A percentile compares a stretch with the other conserved stretches of the same genome.
Conservation (phyloP, 2,113 vertebrate genomes). For the Amphilophus citrinellus region DNA sequence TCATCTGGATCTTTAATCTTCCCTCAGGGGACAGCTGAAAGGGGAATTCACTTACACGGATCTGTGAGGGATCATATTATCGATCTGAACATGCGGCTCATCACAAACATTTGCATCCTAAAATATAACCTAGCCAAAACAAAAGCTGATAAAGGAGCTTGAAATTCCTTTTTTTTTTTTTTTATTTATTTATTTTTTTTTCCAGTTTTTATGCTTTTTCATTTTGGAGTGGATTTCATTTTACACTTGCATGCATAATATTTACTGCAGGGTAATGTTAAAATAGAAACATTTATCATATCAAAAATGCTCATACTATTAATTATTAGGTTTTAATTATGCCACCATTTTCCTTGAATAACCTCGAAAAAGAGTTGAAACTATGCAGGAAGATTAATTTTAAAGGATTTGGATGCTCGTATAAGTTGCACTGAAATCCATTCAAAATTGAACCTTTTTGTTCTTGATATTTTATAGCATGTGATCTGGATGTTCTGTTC, state of each 20-base stretch:
- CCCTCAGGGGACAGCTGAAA: conserved; percentile 17
- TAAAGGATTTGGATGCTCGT: neutral
- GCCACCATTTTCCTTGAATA: too few species aligned
- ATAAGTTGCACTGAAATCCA: neutral
- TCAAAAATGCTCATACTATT: neutral
- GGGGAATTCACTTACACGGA: conserved; percentile 10
- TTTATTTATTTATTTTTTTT: too few species aligned
- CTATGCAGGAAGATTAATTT: neutral
- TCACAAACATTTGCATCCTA: neutral
- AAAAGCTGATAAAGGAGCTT: neutral
- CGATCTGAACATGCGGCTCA: neutral
- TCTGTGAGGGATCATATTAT: conserved; percentile 37
- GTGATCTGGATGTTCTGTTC: neutral
- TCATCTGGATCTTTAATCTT: conserved; percentile 52
- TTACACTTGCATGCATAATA: neutral
- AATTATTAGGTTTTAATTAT: neutral
- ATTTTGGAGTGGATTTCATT: neutral
- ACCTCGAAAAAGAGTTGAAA: neutral
- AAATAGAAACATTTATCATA: neutral
- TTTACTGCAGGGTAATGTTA: neutral
- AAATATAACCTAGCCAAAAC: neutral
- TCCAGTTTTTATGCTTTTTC: neutral
- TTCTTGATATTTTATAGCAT: neutral
- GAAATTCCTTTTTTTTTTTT: neutral
- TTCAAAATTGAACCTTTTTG: neutral